Conservation (phyloP, 1,140 invertebrate species). For the Colletes gigas region DNA sequence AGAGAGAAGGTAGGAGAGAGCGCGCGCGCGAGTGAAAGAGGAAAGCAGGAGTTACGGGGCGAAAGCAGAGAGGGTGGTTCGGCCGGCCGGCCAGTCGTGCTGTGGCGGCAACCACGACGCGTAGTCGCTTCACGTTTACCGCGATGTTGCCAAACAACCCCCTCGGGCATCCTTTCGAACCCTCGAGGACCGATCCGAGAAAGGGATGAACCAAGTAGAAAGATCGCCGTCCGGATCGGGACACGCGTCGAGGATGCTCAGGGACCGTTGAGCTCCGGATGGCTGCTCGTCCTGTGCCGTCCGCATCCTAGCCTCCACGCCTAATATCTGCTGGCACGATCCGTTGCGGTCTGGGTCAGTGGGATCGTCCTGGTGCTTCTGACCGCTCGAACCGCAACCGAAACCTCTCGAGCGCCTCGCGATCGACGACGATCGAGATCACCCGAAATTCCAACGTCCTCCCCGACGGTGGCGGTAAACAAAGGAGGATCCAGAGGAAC, state of each 20-base stretch:
- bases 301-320: background rate
- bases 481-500: background rate
- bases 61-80: conserved; percentile 65
- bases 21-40: conserved; percentile 51
- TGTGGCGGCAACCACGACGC: conserved; percentile 67
- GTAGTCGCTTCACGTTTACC: conserved; percentile 39
- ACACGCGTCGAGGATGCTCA: background rate
- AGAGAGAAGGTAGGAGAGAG: conserved; percentile 37
- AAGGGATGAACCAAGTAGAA: conserved; percentile 12
- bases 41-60: conserved; percentile 25
- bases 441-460: background rate
- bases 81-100: conserved; percentile 77
- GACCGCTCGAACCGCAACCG: too few species aligned
- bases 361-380: conserved; percentile 13
- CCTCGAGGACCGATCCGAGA: conserved; percentile 15
- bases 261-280: background rate
- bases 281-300: too few species aligned
- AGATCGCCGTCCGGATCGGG: background rate
- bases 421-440: too few species aligned
- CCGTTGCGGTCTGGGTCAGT: conserved; percentile 4
- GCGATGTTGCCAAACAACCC: conserved; percentile 50
- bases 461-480: background rate
- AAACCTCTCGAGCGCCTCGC: background rate
- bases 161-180: background rate
- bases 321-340: conserved; percentile 31